Percentiles rank a stretch among this genome's conserved stretches.
Evolutionary conservation across 2,113 vertebrate species (phyloP).

Genomic region (Protomyctophum bolini): DNA sequence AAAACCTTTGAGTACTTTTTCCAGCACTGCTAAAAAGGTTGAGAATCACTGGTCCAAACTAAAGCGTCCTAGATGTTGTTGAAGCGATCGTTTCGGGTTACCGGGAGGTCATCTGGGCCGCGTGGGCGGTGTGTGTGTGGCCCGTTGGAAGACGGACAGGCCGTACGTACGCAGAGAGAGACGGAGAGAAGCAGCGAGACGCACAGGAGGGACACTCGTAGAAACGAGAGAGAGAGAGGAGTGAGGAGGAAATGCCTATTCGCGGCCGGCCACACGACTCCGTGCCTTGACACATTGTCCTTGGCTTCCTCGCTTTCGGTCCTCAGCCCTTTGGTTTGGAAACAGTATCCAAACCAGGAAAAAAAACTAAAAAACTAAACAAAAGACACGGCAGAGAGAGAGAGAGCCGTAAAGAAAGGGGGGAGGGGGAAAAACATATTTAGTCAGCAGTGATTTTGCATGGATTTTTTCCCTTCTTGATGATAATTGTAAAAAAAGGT

Average conservation of each 20-base stretch:
- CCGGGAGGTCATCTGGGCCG: slow-evolving; percentile 47
- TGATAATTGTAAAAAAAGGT: slow-evolving; percentile 78
- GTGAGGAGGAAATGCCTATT: not conserved
- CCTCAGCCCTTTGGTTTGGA: slow-evolving; percentile 50
- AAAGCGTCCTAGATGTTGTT: slow-evolving; percentile 27
- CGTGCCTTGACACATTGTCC: slow-evolving; percentile 44
- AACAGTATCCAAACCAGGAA: slow-evolving; percentile 60
- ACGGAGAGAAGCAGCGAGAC: not conserved
- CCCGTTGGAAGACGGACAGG: slow-evolving; percentile 36
- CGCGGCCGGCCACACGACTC: slow-evolving; percentile 40
- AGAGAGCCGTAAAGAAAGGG: slow-evolving; percentile 35
- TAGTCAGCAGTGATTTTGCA: slow-evolving; percentile 77
- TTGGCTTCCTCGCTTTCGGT: slow-evolving; percentile 48
- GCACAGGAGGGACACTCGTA: slow-evolving; percentile 1
- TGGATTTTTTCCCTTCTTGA: slow-evolving; percentile 69
- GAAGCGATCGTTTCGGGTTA: slow-evolving; percentile 43
- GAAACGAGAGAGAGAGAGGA: slow-evolving; percentile 20
- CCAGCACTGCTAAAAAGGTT: too few relatives aligned
- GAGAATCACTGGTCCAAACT: slow-evolving; percentile 17
- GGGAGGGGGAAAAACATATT: slow-evolving; percentile 79
- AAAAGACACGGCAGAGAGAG: slow-evolving; percentile 46
- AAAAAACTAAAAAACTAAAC: slow-evolving; percentile 35
- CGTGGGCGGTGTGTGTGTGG: slow-evolving; percentile 6
- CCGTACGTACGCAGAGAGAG: too few relatives aligned
- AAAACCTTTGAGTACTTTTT: too few relatives aligned